These are phyloP conservation scores for Phengaris arion DNA, from an alignment of 2,888 invertebrate species.

Conservation along the genomic window DNA sequence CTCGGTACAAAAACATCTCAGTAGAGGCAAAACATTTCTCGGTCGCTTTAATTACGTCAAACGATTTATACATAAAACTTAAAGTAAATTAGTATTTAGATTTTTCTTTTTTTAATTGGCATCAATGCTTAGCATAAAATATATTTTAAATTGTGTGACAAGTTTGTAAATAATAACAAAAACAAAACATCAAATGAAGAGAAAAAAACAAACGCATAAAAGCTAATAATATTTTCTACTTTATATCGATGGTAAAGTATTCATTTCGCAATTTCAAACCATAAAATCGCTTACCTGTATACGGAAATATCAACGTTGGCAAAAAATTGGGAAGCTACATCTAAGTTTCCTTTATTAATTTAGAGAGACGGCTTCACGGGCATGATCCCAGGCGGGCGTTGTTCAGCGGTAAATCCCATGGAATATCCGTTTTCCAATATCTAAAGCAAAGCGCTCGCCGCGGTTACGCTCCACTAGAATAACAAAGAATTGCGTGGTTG, in stretches of 20 bases:
- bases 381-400: conserved; percentile 38
- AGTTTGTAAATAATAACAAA: neutral
- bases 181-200: neutral
- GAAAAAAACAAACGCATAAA: neutral
- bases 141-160: too few species aligned
- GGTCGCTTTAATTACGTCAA: conserved; percentile 24
- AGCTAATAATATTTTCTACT: neutral
- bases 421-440: conserved; percentile 75
- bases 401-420: conserved; percentile 63
- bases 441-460: conserved; percentile 66
- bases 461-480: conserved; percentile 65
- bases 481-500: conserved; percentile 73
- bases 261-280: neutral
- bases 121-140: too few species aligned
- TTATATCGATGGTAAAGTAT: neutral
- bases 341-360: conserved; percentile 32
- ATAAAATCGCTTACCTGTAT: conserved; percentile 28
- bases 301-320: conserved; percentile 25
- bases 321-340: conserved; percentile 34
- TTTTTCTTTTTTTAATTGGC: too few species aligned
- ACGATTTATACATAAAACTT: conserved; percentile 9
- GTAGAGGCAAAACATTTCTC: conserved; percentile 22
- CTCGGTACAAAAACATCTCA: conserved; percentile 20
- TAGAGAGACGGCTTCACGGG: conserved; percentile 34
- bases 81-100: conserved; percentile 4